phyloP scores from a whole-genome alignment of 2,113 vertebrate genomes.

The Setophaga kirtlandii region DNA sequence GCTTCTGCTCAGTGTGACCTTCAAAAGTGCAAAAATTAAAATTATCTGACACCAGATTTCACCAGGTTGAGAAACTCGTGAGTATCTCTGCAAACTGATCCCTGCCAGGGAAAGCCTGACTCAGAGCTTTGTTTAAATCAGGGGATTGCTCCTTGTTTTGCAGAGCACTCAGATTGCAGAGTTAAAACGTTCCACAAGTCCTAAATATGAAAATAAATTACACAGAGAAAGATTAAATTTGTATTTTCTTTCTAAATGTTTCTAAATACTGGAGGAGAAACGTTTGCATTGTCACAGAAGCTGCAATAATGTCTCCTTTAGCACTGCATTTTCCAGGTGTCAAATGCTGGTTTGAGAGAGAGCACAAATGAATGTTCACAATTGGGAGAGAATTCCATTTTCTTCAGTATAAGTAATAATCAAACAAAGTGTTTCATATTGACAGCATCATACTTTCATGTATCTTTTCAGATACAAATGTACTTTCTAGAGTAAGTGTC shows the following conservation, averaged over 20 bases:
- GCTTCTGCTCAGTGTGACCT: not conserved
- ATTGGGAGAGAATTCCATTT: not conserved
- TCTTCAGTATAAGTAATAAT: not conserved
- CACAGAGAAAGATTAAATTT: not conserved
- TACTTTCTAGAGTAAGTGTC: not conserved
- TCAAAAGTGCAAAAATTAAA: not conserved
- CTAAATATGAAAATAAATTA: not conserved
- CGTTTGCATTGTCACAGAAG: not conserved
- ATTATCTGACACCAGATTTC: not conserved
- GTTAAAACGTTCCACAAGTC: not conserved
- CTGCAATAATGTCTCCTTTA: not conserved
- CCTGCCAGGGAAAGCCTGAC: not conserved
- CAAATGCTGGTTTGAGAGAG: not conserved
- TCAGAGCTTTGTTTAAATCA: not conserved
- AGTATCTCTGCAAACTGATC: not conserved
- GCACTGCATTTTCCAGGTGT: not conserved
- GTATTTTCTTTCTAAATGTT: not conserved
- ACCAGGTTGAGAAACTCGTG: not conserved
- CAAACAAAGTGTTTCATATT: not conserved
- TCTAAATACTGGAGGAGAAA: not conserved
- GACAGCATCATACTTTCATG: not conserved
- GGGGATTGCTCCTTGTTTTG: not conserved
- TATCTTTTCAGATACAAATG: constrained; percentile 17
- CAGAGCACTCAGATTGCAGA: not conserved
- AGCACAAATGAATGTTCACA: not conserved